Conservation (phyloP, 2,113 vertebrate genomes). For the Lepisosteus osseus region DNA sequence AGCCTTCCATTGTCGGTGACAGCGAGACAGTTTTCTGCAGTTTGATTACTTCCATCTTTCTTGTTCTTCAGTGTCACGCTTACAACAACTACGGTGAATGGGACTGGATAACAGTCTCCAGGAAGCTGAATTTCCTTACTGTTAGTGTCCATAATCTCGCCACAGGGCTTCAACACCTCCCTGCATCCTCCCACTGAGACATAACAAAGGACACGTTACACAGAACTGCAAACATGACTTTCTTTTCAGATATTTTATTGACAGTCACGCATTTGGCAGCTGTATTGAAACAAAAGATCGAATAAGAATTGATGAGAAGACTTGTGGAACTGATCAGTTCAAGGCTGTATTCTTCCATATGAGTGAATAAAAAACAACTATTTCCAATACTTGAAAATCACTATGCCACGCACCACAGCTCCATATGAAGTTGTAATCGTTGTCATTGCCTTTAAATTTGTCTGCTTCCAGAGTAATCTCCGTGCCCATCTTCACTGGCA, state of each 20-base stretch:
- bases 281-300: no score
- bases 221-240: no score
- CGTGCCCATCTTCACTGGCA: no score
- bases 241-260: no score
- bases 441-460: slow-evolving; percentile 33
- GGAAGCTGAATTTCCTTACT: slow-evolving; percentile 37
- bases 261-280: no score
- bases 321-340: no score
- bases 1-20: slow-evolving; percentile 45
- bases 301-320: no score
- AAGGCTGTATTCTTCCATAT: no score
- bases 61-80: slow-evolving; percentile 34
- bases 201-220: neutral
- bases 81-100: slow-evolving; percentile 51
- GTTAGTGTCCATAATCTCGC: slow-evolving; percentile 28
- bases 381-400: neutral
- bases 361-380: no score
- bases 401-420: slow-evolving; percentile 51
- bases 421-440: slow-evolving; percentile 49
- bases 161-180: slow-evolving; percentile 46
- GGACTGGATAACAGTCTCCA: slow-evolving; percentile 52
- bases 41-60: slow-evolving; percentile 6
- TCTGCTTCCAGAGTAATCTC: slow-evolving; percentile 37
- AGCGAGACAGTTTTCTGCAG: slow-evolving; percentile 51
- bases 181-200: slow-evolving; percentile 29